phyloP scores from a whole-genome alignment of 2,888 invertebrate genomes.

The Epinotia brunnichana region DNA sequence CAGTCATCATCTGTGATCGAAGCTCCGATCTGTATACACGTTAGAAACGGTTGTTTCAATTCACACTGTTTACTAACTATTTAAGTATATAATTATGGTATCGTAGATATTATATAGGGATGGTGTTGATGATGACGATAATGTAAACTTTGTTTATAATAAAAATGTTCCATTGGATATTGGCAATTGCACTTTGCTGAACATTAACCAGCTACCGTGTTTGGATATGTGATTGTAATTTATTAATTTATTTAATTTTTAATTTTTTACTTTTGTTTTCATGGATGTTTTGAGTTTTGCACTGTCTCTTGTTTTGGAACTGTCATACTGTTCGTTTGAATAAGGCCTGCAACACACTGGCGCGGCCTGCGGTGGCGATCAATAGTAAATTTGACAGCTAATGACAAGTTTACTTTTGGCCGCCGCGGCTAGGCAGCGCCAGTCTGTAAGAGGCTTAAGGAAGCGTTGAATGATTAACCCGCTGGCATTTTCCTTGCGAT shows the following conservation, averaged over 20 bases:
- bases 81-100: neutral
- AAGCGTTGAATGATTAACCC: slow-evolving; percentile 14
- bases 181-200: slow-evolving; percentile 77
- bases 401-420: no score
- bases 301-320: slow-evolving; percentile 49
- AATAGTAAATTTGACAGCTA: no score
- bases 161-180: slow-evolving; percentile 67
- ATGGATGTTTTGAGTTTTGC: slow-evolving; percentile 52
- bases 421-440: no score
- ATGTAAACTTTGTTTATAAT: slow-evolving; percentile 71
- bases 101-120: slow-evolving; percentile 11
- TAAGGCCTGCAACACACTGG: no score
- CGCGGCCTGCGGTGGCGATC: no score
- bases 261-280: slow-evolving; percentile 51
- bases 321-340: slow-evolving; percentile 47
- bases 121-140: neutral
- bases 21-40: neutral
- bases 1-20: neutral
- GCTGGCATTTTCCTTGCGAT: slow-evolving; percentile 7
- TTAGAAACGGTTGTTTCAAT: neutral
- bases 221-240: slow-evolving; percentile 68
- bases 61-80: neutral
- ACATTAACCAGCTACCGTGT: slow-evolving; percentile 70
- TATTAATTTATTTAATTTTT: slow-evolving; percentile 50
- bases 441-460: no score